These are phyloP conservation scores for Caenorhabditis zanzibari DNA, from an alignment of 2,888 invertebrate species.

Conservation along the genomic window DNA sequence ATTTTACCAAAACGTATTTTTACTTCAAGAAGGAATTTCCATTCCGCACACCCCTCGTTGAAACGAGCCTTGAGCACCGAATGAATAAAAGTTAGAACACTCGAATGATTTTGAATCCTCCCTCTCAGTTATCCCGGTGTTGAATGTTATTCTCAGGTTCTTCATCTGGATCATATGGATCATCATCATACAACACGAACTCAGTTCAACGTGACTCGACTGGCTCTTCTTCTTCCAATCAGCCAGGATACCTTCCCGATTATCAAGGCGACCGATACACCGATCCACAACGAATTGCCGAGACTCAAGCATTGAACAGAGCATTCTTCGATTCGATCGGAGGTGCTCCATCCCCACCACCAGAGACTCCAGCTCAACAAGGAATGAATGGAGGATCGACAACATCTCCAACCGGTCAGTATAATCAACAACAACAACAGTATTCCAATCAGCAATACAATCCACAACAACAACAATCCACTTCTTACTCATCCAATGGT, in stretches of 20 bases:
- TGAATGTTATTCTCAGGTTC: slow-evolving; percentile 27
- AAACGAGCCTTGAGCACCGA: no score
- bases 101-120: background rate
- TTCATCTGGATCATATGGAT: slow-evolving; percentile 43
- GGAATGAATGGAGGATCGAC: slow-evolving; percentile 60
- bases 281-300: slow-evolving; percentile 76
- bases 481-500: slow-evolving; percentile 50
- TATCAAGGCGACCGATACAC: slow-evolving; percentile 80
- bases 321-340: slow-evolving; percentile 79
- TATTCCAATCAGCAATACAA: slow-evolving; percentile 25
- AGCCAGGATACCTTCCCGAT: slow-evolving; percentile 81
- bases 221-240: slow-evolving; percentile 53
- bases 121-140: background rate
- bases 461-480: slow-evolving; percentile 36
- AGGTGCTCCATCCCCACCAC: slow-evolving; percentile 75
- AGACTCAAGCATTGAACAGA: slow-evolving; percentile 78
- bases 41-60: no score
- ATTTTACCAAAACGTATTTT: no score
- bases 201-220: slow-evolving; percentile 49
- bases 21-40: no score
- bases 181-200: slow-evolving; percentile 41
- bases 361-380: slow-evolving; percentile 70
- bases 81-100: no score
- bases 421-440: slow-evolving; percentile 32
- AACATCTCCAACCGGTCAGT: slow-evolving; percentile 53